Percentiles rank a stretch among this genome's conserved stretches.
These are phyloP conservation scores for Dasyornis broadbenti DNA, from an alignment of 2,113 vertebrate genomes.

Conservation along the genomic window DNA sequence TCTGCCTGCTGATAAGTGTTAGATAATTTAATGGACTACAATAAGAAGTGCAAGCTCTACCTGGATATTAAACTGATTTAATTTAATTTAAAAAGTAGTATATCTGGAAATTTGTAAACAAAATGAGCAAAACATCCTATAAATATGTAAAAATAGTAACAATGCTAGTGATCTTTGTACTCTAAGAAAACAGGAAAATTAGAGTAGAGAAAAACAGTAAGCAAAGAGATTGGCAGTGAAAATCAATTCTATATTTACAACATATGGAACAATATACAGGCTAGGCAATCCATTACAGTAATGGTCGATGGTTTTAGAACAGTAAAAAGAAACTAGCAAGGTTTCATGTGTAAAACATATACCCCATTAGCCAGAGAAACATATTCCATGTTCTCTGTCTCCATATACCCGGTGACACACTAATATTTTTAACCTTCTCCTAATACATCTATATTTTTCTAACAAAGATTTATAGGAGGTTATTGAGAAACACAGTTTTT, in stretches of 20 bases:
- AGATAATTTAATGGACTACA: neutral
- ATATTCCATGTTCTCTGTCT: neutral
- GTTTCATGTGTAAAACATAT: neutral
- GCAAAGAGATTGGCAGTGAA: neutral
- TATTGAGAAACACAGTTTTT: neutral
- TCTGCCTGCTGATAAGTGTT: neutral
- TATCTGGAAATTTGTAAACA: neutral
- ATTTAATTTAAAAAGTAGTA: neutral
- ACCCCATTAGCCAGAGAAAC: neutral
- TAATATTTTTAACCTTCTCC: neutral
- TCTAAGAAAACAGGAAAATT: neutral
- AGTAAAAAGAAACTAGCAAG: neutral
- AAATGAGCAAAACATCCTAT: neutral
- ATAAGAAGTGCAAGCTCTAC: neutral
- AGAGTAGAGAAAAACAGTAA: neutral
- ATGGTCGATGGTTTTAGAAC: neutral
- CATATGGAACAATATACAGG: neutral
- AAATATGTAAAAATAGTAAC: neutral
- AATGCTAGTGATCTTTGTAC: neutral
- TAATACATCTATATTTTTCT: neutral
- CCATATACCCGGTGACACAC: neutral
- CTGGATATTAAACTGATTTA: neutral
- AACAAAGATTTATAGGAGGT: neutral
- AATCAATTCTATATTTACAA: conserved; percentile 38
- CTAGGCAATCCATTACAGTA: neutral